These are phyloP conservation scores for Watsonalla cultraria DNA, from an alignment of 2,888 invertebrate species.

Conservation along the genomic window DNA sequence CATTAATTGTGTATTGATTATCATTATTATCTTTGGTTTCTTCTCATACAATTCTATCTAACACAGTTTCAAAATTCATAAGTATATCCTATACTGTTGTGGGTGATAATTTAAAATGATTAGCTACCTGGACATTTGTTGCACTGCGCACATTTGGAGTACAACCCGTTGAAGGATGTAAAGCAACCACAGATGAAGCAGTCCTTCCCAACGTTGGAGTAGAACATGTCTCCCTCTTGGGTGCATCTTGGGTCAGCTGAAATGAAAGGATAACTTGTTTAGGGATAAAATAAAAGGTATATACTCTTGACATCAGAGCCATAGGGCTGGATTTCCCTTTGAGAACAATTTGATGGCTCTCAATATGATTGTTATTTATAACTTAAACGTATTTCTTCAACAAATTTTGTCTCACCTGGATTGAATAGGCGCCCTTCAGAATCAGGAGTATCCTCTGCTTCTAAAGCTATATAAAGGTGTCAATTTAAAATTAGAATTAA, in stretches of 20 bases:
- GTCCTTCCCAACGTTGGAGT: slow-evolving; percentile 18
- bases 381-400: not conserved
- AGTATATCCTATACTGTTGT: no score
- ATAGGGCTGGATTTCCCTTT: no score
- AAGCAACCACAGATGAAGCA: slow-evolving; percentile 41
- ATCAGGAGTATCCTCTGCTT: slow-evolving; percentile 3
- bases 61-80: no score
- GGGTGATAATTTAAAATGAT: no score
- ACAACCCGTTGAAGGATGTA: slow-evolving; percentile 17
- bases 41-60: no score
- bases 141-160: slow-evolving; percentile 48
- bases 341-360: no score
- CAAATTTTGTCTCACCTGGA: slow-evolving; percentile 14
- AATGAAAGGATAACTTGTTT: not conserved
- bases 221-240: slow-evolving; percentile 50
- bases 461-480: slow-evolving; percentile 7
- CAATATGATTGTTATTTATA: no score
- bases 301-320: no score
- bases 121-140: slow-evolving; percentile 28
- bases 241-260: slow-evolving; percentile 28
- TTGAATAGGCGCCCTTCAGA: slow-evolving; percentile 24
- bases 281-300: no score
- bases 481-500: not conserved
- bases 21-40: no score
- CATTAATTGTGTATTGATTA: no score